Conservation (phyloP, 53 echinoderm and acorn worm species). For the Echinarachnius parma region DNA sequence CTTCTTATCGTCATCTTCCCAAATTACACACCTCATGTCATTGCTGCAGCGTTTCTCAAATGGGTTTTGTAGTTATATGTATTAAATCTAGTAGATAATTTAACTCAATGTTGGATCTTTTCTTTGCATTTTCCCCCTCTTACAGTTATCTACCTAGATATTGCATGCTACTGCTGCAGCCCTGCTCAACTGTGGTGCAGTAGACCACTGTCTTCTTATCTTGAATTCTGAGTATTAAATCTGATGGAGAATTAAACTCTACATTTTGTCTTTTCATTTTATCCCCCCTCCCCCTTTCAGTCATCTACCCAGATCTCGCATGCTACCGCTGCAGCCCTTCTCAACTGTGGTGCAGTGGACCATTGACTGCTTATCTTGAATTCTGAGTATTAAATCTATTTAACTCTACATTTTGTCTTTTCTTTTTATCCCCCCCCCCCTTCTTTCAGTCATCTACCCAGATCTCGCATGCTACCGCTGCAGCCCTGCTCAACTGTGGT, state of each 20-base stretch:
- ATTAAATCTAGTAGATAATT: too few relatives aligned
- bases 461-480: constrained; percentile 94
- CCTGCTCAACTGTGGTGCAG: constrained; percentile 85
- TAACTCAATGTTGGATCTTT: too few relatives aligned
- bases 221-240: too few relatives aligned
- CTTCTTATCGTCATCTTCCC: too few relatives aligned
- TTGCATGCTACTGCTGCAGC: constrained; percentile 94
- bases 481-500: constrained; percentile 81
- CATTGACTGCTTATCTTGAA: constrained; percentile 91
- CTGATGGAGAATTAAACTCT: too few relatives aligned
- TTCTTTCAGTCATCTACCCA: constrained; percentile 77
- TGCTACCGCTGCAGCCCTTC: constrained; percentile 86
- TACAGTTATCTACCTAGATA: constrained; percentile 86
- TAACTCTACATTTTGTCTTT: background rate
- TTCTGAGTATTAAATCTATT: constrained; percentile 13
- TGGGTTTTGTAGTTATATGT: too few relatives aligned
- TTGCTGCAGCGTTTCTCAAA: too few relatives aligned
- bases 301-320: constrained; percentile 93
- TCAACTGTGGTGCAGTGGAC: constrained; percentile 91
- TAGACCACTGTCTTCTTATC: constrained; percentile 90
- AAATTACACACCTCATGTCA: too few relatives aligned
- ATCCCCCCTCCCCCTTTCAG: constrained; percentile 26
- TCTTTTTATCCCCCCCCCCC: background rate
- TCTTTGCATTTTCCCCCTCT: background rate
- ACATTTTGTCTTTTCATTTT: too few relatives aligned